Evolutionary conservation across 2,888 invertebrate genomes (phyloP).

Genomic region (Phortica okadai): DNA sequence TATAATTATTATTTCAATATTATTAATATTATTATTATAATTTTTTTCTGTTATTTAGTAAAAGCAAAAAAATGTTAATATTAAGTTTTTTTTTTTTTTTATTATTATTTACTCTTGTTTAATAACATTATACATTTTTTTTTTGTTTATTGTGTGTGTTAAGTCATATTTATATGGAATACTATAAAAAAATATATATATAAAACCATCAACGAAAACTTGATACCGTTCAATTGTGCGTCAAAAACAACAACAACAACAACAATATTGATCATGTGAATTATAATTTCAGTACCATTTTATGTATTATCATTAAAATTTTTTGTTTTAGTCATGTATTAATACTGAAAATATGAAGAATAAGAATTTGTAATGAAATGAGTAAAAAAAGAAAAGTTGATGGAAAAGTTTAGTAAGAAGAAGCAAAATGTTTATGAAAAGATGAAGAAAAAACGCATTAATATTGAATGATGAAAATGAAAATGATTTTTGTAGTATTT

Average conservation of each 20-base stretch:
- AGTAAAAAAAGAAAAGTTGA: no score
- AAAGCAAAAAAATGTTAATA: neutral
- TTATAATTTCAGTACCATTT: no score
- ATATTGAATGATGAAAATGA: neutral
- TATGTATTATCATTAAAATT: no score
- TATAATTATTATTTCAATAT: neutral
- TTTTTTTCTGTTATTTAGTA: conserved; percentile 8
- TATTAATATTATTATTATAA: neutral
- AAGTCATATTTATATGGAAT: conserved; percentile 11
- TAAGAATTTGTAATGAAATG: no score
- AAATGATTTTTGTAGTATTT: neutral
- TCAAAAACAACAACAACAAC: no score
- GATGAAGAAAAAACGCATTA: neutral
- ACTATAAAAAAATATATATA: neutral
- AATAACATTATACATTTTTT: neutral
- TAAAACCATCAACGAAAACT: neutral
- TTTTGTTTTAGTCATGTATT: no score
- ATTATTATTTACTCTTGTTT: neutral
- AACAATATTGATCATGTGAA: no score
- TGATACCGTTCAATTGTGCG: neutral
- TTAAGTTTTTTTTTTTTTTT: neutral
- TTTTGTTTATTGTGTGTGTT: neutral
- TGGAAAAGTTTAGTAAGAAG: neutral
- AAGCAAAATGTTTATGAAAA: neutral
- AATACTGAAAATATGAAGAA: no score